Base-by-base conservation (phyloP, 1,140 invertebrate species). In the Brachystomella parvula region DNA sequence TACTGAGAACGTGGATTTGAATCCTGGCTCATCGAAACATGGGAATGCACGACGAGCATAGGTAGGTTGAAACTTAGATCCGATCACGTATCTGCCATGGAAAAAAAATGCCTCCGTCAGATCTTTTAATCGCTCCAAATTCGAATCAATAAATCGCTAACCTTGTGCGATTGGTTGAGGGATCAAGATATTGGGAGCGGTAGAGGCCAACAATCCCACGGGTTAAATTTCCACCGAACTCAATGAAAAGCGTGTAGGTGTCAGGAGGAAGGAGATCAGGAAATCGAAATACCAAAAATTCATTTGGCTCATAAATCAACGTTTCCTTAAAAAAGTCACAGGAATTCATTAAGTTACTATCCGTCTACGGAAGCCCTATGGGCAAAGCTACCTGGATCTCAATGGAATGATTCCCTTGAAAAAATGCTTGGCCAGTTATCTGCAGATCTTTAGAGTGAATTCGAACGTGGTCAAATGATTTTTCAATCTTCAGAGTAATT, bases 1-100 rank as follows among this genome's bases (percentile, higher is more conserved):
- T 15, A 96, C 84, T 30, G 82, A 83, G 80, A 89, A 98, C 66
- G 85, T 86, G 0, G 94, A 90, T 80, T 98, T 98, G 73, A 96
- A 87, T 35, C 86, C 83, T 0, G 96, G 95, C 76, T 98, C 95
- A 79, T 98, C 96, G 1, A 83, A 82, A 61, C 76, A 76, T 9
- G 81, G 64, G 68, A 86, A 87, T 0, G 82, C 82, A 62, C 74
- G 74, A 19, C 85, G 71, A 21, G 85, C 85, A 72, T 80, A 78
- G 0, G 82, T 82, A 1, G 84, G 83, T 70, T 86, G 81, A 74
- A 87, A 86, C 72, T 86, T 84, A 1, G 83, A 82, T 0, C 81
- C 78, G 1, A 82, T 81, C 24, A 85, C 76, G 56, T 74, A 75
- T 53, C 77, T 78, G 2, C 53, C 26, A 24, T 39, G 26, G 64